These are phyloP conservation scores for Actinia equina DNA, from an alignment of 64 coral and sea anemone species.

Conservation along the genomic window DNA sequence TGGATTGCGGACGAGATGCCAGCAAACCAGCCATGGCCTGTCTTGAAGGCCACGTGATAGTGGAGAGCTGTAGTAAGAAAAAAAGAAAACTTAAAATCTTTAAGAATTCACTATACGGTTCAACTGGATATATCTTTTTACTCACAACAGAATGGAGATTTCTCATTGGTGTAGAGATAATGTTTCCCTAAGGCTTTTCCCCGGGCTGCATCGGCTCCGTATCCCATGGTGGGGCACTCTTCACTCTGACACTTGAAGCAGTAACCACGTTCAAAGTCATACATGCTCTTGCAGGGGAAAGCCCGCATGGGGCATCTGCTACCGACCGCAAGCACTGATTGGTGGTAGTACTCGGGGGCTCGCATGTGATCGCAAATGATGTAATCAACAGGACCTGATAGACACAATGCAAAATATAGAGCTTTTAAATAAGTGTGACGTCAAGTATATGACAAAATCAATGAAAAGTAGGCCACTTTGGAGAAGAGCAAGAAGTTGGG, in stretches of 20 bases:
- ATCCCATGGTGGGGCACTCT: slow-evolving; percentile 55
- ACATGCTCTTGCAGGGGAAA: slow-evolving; percentile 49
- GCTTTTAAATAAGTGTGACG: no score
- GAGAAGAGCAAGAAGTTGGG: no score
- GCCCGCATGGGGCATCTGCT: slow-evolving; percentile 52
- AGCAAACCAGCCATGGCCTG: slow-evolving; percentile 64
- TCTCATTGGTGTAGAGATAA: slow-evolving; percentile 39
- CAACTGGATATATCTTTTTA: not conserved
- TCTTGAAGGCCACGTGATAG: slow-evolving; percentile 67
- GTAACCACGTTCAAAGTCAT: slow-evolving; percentile 71
- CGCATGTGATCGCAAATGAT: slow-evolving; percentile 71
- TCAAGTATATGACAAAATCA: no score
- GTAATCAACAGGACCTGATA: slow-evolving; percentile 21
- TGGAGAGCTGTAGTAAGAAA: slow-evolving; percentile 30
- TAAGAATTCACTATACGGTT: no score
- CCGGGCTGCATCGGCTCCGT: slow-evolving; percentile 20
- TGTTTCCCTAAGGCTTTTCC: slow-evolving; percentile 41
- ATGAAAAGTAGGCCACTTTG: no score
- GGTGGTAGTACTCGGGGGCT: slow-evolving; percentile 54
- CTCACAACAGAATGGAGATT: slow-evolving; percentile 71
- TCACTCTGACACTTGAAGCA: slow-evolving; percentile 51
- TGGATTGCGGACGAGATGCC: slow-evolving; percentile 36
- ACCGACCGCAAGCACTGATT: slow-evolving; percentile 26
- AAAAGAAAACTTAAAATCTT: no score
- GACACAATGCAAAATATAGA: no score